phyloP scores from a whole-genome alignment of 2,888 invertebrate genomes.

The Nephrotoma appendiculata region DNA sequence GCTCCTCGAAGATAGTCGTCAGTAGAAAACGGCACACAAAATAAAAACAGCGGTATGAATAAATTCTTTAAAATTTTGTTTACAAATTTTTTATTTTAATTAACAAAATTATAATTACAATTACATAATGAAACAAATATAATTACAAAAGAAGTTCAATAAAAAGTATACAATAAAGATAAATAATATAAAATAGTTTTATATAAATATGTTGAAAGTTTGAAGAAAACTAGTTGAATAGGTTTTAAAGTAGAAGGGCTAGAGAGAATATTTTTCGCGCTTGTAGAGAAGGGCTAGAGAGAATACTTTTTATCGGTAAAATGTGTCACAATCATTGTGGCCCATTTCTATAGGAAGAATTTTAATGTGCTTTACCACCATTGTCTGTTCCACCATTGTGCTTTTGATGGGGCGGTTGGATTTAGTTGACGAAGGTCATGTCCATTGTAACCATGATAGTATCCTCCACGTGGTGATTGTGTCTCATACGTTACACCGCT shows the following conservation, averaged over 20 bases:
- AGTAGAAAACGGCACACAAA: too few species aligned
- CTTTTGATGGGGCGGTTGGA: not conserved
- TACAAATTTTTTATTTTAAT: not conserved
- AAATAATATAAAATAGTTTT: not conserved
- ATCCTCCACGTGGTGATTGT: not conserved
- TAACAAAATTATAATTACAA: not conserved
- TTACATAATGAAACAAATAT: not conserved
- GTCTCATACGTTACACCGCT: conserved; percentile 29
- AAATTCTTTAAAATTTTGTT: not conserved
- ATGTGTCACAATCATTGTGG: not conserved
- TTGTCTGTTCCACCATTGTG: conserved; percentile 5
- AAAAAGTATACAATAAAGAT: not conserved
- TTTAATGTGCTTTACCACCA: conserved; percentile 1
- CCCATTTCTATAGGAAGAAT: not conserved
- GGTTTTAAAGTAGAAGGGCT: too few species aligned
- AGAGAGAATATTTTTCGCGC: too few species aligned
- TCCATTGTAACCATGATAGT: not conserved
- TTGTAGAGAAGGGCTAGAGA: not conserved
- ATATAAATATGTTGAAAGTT: not conserved
- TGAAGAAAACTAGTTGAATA: not conserved
- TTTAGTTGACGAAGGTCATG: too few species aligned
- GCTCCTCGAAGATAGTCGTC: too few species aligned
- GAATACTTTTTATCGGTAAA: not conserved
- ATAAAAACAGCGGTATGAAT: not conserved
- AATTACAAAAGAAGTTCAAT: not conserved